Percentiles rank a stretch among this genome's conserved stretches.
These are phyloP conservation scores for Hippoglossus stenolepis DNA, from an alignment of 2,113 vertebrate genomes.

Conservation along the genomic window DNA sequence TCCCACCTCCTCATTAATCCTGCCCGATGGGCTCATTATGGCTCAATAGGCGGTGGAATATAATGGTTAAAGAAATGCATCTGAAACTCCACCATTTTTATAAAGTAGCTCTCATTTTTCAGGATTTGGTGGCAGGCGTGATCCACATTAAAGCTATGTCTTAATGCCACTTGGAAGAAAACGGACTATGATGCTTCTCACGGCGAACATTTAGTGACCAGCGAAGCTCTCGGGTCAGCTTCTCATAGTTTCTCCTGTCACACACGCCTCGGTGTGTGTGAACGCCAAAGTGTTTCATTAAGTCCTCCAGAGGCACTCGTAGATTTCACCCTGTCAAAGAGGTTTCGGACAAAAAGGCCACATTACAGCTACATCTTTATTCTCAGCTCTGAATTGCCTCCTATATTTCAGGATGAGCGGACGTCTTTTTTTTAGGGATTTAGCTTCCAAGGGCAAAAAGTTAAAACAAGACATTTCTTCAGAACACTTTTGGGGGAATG, in stretches of 20 bases:
- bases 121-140: neutral
- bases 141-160: neutral
- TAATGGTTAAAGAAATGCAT: neutral
- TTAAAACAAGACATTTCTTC: no score
- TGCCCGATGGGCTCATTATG: neutral
- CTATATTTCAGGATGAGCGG: neutral
- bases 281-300: constrained; percentile 38
- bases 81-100: neutral
- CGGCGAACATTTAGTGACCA: neutral
- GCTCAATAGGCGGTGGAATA: neutral
- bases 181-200: neutral
- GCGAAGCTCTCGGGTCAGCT: no score
- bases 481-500: no score
- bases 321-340: constrained; percentile 19
- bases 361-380: neutral
- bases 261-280: constrained; percentile 2
- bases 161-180: neutral
- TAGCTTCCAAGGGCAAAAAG: neutral
- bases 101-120: neutral
- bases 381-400: neutral
- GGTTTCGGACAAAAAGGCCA: neutral
- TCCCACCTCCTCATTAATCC: neutral
- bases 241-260: no score
- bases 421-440: neutral
- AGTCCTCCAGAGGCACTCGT: neutral